Percentiles rank a stretch among this genome's conserved stretches.
These are phyloP conservation scores for Molossus molossus DNA, from an alignment of 2,797 vertebrate genomes.

Conservation along the genomic window DNA sequence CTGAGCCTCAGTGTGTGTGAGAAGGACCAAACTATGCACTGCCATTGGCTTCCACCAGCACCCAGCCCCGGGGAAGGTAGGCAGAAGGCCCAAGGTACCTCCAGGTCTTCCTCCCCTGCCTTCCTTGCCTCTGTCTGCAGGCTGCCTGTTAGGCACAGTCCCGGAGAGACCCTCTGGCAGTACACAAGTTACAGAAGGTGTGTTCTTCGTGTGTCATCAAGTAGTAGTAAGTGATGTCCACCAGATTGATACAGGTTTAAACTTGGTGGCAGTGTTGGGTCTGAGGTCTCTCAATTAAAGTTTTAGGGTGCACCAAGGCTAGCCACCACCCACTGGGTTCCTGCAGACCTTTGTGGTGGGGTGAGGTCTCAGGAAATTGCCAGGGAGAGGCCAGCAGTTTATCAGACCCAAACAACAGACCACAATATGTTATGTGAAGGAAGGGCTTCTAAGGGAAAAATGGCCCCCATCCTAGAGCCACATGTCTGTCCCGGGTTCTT, in stretches of 20 bases:
- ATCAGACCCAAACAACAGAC: not conserved
- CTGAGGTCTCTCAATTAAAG: not conserved
- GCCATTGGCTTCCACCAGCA: not conserved
- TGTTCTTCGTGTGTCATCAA: not conserved
- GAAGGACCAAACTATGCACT: not conserved
- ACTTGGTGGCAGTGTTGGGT: not conserved
- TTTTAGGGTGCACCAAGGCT: not conserved
- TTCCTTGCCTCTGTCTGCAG: too few relatives aligned
- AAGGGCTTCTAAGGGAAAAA: not conserved
- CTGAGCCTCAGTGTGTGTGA: not conserved
- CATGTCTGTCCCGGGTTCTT: not conserved
- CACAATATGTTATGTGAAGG: not conserved
- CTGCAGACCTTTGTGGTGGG: not conserved
- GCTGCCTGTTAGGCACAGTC: not conserved
- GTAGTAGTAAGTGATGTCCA: not conserved
- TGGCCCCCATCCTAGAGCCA: not conserved
- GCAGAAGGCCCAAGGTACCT: not conserved
- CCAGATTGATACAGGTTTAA: not conserved
- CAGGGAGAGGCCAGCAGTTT: not conserved
- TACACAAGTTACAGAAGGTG: not conserved
- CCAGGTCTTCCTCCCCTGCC: not conserved
- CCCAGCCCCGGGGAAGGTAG: not conserved
- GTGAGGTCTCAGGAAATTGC: not conserved
- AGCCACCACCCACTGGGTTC: not conserved
- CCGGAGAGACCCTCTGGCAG: not conserved